Evolutionary conservation across 1,140 invertebrate genomes (phyloP).

Genomic region (Cydia pomonella): DNA sequence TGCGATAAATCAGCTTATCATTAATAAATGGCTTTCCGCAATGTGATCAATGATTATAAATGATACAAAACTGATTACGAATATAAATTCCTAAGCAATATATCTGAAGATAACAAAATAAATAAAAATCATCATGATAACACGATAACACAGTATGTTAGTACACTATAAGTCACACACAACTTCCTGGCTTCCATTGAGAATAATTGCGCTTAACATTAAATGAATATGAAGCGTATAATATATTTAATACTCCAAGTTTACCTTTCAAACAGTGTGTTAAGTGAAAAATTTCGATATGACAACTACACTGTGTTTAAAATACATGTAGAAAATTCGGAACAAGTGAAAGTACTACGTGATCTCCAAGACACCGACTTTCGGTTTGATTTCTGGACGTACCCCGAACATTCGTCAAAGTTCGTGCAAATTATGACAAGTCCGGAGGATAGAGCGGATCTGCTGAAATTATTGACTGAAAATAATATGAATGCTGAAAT

Average conservation of each 20-base stretch:
- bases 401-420: constrained; percentile 45
- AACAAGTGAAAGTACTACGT: constrained; percentile 52
- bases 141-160: no score
- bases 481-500: constrained; percentile 56
- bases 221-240: no score
- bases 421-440: constrained; percentile 58
- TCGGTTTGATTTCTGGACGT: constrained; percentile 64
- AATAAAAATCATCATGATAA: no score
- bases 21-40: not conserved
- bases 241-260: not conserved
- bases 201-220: no score
- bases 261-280: not conserved
- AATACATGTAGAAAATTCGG: constrained; percentile 32
- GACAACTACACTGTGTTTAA: constrained; percentile 40
- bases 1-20: not conserved
- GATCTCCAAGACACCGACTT: constrained; percentile 45
- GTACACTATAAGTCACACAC: no score
- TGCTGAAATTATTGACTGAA: constrained; percentile 52
- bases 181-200: no score
- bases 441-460: constrained; percentile 52
- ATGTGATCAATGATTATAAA: not conserved
- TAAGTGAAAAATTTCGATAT: constrained; percentile 38
- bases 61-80: no score
- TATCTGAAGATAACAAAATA: no score
- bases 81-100: no score